Conservation (phyloP, 1,140 invertebrate genomes). For the Platorchestia sp. region DNA sequence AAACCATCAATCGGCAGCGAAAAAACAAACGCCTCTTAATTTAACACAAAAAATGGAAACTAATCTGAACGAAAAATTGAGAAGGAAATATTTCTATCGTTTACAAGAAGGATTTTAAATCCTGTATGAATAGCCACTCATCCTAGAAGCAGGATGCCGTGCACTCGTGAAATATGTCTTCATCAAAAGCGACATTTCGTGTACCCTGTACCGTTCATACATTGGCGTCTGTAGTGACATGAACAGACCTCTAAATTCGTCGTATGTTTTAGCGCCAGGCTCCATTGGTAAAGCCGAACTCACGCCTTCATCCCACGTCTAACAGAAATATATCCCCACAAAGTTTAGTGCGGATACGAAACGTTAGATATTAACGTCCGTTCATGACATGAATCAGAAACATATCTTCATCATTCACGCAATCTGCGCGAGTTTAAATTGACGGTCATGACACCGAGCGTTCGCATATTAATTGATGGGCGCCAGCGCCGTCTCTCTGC, state of each 20-base stretch:
- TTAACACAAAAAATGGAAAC: background rate
- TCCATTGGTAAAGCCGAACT: background rate
- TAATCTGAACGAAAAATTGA: background rate
- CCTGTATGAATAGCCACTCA: background rate
- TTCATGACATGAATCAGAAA: background rate
- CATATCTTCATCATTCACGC: background rate
- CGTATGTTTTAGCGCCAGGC: background rate
- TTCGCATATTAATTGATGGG: slow-evolving; percentile 23
- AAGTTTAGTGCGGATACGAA: background rate
- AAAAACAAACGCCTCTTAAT: background rate
- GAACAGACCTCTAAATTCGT: background rate
- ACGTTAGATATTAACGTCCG: background rate
- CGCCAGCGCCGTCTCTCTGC: background rate
- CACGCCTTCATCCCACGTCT: background rate
- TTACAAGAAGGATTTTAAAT: background rate
- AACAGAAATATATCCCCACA: background rate
- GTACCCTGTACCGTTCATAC: background rate
- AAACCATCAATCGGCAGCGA: background rate
- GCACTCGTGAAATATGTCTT: background rate
- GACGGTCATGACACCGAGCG: background rate
- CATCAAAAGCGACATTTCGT: background rate
- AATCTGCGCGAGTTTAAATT: background rate
- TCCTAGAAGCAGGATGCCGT: background rate
- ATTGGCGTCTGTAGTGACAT: background rate
- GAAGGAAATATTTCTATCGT: background rate